A percentile compares a stretch with the other conserved stretches of the same genome.
Conservation (phyloP, 2,888 invertebrate genomes). For the Eristalinus sepulchralis region DNA sequence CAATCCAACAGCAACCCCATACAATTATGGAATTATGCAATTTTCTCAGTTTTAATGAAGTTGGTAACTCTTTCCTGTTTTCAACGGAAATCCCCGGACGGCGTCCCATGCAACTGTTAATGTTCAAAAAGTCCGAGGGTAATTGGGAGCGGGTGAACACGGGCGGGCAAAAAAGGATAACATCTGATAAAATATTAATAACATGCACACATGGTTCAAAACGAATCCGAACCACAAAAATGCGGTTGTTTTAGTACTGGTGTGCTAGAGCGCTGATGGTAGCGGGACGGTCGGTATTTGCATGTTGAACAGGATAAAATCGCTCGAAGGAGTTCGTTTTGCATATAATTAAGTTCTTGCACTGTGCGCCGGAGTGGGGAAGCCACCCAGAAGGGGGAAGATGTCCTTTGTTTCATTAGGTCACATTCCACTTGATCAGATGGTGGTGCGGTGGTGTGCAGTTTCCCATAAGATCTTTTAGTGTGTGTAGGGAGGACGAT, state of each 20-base stretch:
- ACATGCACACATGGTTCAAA: constrained; percentile 2
- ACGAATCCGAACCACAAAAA: not conserved
- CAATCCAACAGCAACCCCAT: not conserved
- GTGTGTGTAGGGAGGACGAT: not conserved
- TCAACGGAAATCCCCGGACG: not conserved
- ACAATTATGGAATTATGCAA: constrained; percentile 25
- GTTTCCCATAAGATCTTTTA: not conserved
- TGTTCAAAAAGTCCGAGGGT: not conserved
- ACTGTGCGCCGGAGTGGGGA: not conserved
- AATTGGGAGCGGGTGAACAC: not conserved
- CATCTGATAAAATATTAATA: constrained; percentile 24
- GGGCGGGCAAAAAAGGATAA: not conserved
- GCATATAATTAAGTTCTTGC: not conserved
- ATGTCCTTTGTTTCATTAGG: not conserved
- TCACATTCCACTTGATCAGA: not conserved
- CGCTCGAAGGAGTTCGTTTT: not conserved
- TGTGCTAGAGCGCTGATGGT: not conserved
- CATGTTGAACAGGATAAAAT: not conserved
- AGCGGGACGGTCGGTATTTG: not conserved
- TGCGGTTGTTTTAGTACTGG: not conserved
- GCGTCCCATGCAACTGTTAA: constrained; percentile 7
- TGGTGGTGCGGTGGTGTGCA: too few species aligned
- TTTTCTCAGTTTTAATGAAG: constrained; percentile 23
- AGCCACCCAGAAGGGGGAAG: not conserved
- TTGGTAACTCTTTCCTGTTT: not conserved